Base-by-base conservation (phyloP, 2,797 vertebrate genomes). In the Kryptolebias ocellatus region DNA sequence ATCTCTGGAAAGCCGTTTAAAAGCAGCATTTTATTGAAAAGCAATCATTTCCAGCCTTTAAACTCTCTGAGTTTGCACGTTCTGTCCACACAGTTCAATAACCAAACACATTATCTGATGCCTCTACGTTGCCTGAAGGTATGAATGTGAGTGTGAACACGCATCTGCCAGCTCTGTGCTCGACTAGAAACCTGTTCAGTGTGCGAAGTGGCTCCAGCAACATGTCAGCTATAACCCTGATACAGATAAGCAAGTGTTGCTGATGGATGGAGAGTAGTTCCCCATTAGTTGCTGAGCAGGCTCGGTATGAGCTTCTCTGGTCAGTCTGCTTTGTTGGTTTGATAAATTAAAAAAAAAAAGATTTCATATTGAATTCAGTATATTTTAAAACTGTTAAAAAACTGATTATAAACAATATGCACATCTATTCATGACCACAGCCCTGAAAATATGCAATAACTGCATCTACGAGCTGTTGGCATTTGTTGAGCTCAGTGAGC, bases 161-260 rank as follows among this genome's bases (percentile, higher is more conserved):
- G 31, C 18, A 31, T 59, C 55, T 44, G 37, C 42, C 52, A 49
- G 45, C 53, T 31, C 3, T 50, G 64, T 44, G 34, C 20, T n/a
- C 12, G 34, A 39, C 49, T 57, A 5, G n/a, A 46, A 37, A 20
- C n/a, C 49, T 53, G 61, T 16, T 64, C 0, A 51, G 37, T 16
- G 54, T 53, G 55, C 0, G 44, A 47, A 39, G n/a, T 47, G 27
- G 16, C 53, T 70, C 11, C 9, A 58, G 53, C 28, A 27, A n/a
- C 31, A 24, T 45, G 53, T 11, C 60, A 52, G 53, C 68, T 34
- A 45, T 0, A 0, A 42, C 27, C 50, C 27, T 34, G 37, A 51
- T n/a, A 2, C 31, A 45, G 47, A 70, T 58, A 28, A 52, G 16
- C 27, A 57, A 51, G 54, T 2, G 60, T 27, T 37, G 39, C 27